A percentile compares a stretch with the other conserved stretches of the same genome.
phyloP scores from a whole-genome alignment of 2,888 invertebrate species.

The Ganaspis brasiliensis region DNA sequence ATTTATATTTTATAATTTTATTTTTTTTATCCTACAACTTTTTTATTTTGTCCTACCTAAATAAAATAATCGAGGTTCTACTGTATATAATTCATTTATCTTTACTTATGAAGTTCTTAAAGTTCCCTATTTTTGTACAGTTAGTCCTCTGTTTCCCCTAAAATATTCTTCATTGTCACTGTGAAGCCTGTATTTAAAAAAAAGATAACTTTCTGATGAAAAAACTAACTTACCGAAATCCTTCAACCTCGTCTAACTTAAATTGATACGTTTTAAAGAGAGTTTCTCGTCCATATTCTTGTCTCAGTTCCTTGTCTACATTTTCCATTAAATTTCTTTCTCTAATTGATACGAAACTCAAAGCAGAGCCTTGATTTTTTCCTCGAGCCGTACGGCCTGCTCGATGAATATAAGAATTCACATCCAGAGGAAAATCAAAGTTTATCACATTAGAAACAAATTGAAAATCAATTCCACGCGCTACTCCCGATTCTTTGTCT shows the following conservation, averaged over 20 bases:
- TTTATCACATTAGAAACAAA: conserved; percentile 98
- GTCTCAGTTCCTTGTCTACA: conserved; percentile 88
- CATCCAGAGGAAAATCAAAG: conserved; percentile 97
- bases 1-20: no score
- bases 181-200: no score
- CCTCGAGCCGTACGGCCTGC: conserved; percentile 96
- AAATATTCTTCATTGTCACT: no score
- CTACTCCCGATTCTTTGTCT: conserved; percentile 97
- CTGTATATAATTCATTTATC: no score
- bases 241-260: conserved; percentile 96
- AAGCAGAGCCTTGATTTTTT: conserved; percentile 91
- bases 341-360: conserved; percentile 93
- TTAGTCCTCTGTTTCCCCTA: no score
- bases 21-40: no score
- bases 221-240: conserved; percentile 85
- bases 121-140: no score
- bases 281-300: conserved; percentile 84
- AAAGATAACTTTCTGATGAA: conserved; percentile 11
- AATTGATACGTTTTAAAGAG: conserved; percentile 93
- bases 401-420: conserved; percentile 96
- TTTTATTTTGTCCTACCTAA: no score
- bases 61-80: no score
- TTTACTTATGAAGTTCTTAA: no score
- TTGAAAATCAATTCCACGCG: conserved; percentile 99
- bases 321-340: conserved; percentile 88